These are phyloP conservation scores for Synanthedon myopaeformis DNA, from an alignment of 2,888 invertebrate species.

Conservation along the genomic window DNA sequence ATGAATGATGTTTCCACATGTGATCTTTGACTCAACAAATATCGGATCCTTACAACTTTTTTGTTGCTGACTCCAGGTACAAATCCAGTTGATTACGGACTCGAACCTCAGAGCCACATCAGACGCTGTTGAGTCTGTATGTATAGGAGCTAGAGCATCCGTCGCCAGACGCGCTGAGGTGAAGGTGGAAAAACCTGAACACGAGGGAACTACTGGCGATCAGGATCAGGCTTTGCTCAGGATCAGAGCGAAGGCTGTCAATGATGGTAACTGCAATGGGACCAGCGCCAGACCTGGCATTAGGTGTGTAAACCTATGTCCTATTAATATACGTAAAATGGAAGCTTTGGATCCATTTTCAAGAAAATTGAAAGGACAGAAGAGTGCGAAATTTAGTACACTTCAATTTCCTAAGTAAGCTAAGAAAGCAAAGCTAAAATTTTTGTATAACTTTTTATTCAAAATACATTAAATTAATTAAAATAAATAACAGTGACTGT, in stretches of 20 bases:
- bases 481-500: too few species aligned
- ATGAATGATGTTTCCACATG: too few species aligned
- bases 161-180: conserved; percentile 26
- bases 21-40: too few species aligned
- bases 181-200: conserved; percentile 19
- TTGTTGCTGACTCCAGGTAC: conserved; percentile 21
- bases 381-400: background rate
- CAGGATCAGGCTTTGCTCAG: conserved; percentile 19
- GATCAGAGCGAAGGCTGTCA: conserved; percentile 18
- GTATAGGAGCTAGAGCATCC: conserved; percentile 30
- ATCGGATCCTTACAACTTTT: too few species aligned
- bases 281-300: conserved; percentile 15
- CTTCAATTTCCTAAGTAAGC: too few species aligned
- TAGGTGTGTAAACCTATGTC: conserved; percentile 10
- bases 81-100: conserved; percentile 56
- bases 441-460: too few species aligned
- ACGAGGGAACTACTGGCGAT: conserved; percentile 16
- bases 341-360: too few species aligned
- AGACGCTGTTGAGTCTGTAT: conserved; percentile 22
- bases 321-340: background rate
- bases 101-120: conserved; percentile 64
- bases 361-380: background rate
- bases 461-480: too few species aligned
- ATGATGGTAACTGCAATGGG: conserved; percentile 21
- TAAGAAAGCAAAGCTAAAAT: too few species aligned